A percentile compares a stretch with the other conserved stretches of the same genome.
Evolutionary conservation across 2,113 vertebrate species (phyloP).

Genomic region (Ploceus nigricollis): DNA sequence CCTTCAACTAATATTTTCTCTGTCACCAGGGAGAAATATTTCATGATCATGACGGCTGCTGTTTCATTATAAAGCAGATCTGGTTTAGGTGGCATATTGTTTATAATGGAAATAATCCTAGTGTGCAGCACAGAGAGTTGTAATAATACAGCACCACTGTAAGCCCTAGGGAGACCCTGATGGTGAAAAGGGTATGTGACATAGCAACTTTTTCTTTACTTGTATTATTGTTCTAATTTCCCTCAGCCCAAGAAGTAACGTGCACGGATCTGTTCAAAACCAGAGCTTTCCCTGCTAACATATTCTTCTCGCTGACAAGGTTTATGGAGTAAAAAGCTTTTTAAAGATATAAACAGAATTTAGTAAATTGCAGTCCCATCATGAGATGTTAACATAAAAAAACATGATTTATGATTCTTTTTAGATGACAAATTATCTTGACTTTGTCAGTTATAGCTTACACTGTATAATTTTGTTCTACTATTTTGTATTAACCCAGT

Average conservation of each 20-base stretch:
- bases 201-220: not conserved
- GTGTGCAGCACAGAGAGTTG: not conserved
- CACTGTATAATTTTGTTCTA: not conserved
- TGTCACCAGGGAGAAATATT: not conserved
- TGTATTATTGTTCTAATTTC: not conserved
- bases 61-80: not conserved
- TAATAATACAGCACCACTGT: not conserved
- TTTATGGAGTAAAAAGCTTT: not conserved
- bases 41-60: not conserved
- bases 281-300: not conserved
- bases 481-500: slow-evolving; percentile 15
- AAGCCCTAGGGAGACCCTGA: not conserved
- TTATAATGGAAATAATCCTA: not conserved
- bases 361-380: not conserved
- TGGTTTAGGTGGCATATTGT: not conserved
- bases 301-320: not conserved
- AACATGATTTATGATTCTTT: not conserved
- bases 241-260: not conserved
- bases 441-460: slow-evolving; percentile 19
- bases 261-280: not conserved
- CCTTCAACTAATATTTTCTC: not conserved
- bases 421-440: not conserved
- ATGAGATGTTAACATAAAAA: not conserved
- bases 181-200: not conserved
- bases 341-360: not conserved